These are phyloP conservation scores for Spheniscus humboldti DNA, from an alignment of 2,797 vertebrate species.

Conservation along the genomic window DNA sequence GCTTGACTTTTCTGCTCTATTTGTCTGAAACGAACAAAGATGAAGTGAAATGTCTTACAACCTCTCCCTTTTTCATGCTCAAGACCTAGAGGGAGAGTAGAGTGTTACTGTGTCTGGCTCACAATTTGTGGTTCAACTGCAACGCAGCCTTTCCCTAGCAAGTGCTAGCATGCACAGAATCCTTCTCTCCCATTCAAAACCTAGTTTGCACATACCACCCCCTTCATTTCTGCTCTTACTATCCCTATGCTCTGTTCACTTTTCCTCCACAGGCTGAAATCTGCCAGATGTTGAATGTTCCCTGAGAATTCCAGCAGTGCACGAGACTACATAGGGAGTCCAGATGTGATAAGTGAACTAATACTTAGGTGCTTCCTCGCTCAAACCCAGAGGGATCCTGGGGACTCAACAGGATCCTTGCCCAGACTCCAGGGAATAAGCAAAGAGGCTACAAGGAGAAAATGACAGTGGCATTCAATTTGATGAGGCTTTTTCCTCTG, in stretches of 20 bases:
- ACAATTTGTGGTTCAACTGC: neutral
- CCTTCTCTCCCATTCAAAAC: neutral
- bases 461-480: neutral
- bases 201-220: neutral
- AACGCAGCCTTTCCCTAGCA: neutral
- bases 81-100: neutral
- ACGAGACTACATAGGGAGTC: neutral
- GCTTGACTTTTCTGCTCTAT: conserved; percentile 63
- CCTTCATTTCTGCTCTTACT: too few relatives aligned
- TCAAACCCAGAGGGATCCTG: neutral
- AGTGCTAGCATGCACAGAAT: neutral
- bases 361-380: neutral
- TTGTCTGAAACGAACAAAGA: conserved; percentile 63
- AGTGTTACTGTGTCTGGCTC: neutral
- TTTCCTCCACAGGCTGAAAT: neutral
- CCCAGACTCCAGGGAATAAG: neutral
- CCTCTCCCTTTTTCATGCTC: neutral
- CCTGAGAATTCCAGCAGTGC: neutral
- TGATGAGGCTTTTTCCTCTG: neutral
- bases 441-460: neutral
- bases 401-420: neutral
- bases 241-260: neutral
- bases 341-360: neutral
- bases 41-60: conserved; percentile 54
- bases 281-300: neutral